Evolutionary conservation across 2,797 vertebrate species (phyloP).

Genomic region (Syngnathus acus): DNA sequence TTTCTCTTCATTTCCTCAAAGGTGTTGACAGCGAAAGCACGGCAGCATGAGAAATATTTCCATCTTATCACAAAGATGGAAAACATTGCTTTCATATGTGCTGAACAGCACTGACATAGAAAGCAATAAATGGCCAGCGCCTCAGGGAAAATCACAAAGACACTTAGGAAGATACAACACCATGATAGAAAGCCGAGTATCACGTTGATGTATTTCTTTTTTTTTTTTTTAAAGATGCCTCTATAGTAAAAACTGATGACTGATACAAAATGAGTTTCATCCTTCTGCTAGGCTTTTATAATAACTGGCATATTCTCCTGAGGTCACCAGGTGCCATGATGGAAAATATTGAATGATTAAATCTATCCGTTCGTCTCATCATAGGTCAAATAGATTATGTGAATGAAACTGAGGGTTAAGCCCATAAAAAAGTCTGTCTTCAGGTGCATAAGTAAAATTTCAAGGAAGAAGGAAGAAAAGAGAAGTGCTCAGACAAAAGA

Average conservation of each 20-base stretch:
- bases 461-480: constrained; percentile 5
- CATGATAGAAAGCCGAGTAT: background rate
- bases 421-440: background rate
- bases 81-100: background rate
- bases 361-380: no score
- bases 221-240: background rate
- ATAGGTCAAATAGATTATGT: no score
- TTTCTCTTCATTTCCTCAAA: constrained; percentile 4
- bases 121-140: background rate
- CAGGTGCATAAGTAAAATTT: constrained; percentile 20
- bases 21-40: background rate
- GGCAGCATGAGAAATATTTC: background rate
- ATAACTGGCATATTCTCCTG: no score
- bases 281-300: no score
- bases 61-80: background rate
- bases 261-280: no score
- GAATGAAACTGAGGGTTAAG: no score
- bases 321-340: no score
- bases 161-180: background rate
- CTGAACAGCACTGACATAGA: background rate
- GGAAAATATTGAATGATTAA: no score
- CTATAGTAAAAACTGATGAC: background rate
- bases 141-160: background rate
- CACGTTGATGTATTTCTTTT: background rate
- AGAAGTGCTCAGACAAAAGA: constrained; percentile 33